Percentiles rank a stretch among this genome's conserved stretches.
Conservation (phyloP, 2,888 invertebrate species). For the Rhamnusium bicolor region DNA sequence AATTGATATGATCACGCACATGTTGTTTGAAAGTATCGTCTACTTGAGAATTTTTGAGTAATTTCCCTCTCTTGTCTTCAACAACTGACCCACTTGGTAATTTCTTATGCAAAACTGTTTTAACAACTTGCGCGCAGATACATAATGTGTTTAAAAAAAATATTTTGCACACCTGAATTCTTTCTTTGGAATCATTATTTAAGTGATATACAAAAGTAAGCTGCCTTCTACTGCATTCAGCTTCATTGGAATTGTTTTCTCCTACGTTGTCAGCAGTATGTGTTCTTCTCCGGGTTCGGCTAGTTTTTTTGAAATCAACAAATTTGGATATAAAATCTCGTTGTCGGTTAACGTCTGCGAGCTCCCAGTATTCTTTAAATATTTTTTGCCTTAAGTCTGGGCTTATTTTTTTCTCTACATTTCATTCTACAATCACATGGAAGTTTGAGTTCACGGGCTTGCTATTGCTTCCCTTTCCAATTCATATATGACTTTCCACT, state of each 20-base stretch:
- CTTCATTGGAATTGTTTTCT: background rate
- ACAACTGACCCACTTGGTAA: constrained; percentile 10
- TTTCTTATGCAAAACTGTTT: constrained; percentile 13
- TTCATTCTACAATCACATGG: background rate
- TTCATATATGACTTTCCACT: background rate
- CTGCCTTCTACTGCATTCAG: background rate
- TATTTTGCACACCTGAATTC: constrained; percentile 13
- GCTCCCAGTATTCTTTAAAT: constrained; percentile 19
- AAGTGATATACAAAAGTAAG: constrained; percentile 5
- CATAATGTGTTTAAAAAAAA: constrained; percentile 31
- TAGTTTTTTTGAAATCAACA: no score
- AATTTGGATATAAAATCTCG: constrained; percentile 5
- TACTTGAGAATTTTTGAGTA: constrained; percentile 36
- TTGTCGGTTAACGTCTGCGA: constrained; percentile 16
- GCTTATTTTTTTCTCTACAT: background rate
- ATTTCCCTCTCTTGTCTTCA: constrained; percentile 39
- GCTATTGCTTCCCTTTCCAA: background rate
- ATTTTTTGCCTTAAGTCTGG: constrained; percentile 9
- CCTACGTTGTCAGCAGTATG: background rate
- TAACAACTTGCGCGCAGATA: constrained; percentile 22
- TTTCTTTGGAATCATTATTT: background rate
- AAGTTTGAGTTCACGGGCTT: background rate
- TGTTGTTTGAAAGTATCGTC: constrained; percentile 34
- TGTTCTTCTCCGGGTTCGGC: background rate
- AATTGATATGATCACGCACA: constrained; percentile 41